phyloP scores from a whole-genome alignment of 2,888 invertebrate species.

The Oasisia sp. region DNA sequence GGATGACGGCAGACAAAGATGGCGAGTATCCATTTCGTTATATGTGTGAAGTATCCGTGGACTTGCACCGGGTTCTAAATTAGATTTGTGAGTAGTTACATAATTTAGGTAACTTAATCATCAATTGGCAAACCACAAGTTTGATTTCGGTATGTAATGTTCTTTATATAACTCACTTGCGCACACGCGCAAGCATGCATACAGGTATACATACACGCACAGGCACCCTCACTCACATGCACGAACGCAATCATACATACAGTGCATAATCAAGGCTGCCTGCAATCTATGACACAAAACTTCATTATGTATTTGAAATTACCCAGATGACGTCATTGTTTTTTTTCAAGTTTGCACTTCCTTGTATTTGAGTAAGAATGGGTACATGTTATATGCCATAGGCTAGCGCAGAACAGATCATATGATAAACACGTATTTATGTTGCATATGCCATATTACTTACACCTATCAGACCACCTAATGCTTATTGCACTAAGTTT shows the following conservation, averaged over 20 bases:
- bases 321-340: too few species aligned
- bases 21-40: too few species aligned
- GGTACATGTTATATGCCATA: too few species aligned
- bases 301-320: too few species aligned
- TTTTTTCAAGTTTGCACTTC: too few species aligned
- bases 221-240: background rate
- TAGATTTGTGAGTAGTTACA: background rate
- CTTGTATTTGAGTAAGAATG: too few species aligned
- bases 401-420: background rate
- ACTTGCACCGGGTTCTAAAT: too few species aligned
- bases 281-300: too few species aligned
- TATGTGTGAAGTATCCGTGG: background rate
- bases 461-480: too few species aligned
- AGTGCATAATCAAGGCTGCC: too few species aligned
- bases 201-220: background rate
- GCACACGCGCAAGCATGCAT: background rate
- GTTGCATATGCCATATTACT: background rate
- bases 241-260: too few species aligned
- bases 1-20: slow-evolving; percentile 29
- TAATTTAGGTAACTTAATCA: background rate
- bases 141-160: too few species aligned
- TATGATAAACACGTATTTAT: background rate
- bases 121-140: background rate
- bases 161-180: background rate
- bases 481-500: background rate